Conservation (phyloP, 92 coral and sea anemone genomes). For the Anthopleura xanthogrammica region DNA sequence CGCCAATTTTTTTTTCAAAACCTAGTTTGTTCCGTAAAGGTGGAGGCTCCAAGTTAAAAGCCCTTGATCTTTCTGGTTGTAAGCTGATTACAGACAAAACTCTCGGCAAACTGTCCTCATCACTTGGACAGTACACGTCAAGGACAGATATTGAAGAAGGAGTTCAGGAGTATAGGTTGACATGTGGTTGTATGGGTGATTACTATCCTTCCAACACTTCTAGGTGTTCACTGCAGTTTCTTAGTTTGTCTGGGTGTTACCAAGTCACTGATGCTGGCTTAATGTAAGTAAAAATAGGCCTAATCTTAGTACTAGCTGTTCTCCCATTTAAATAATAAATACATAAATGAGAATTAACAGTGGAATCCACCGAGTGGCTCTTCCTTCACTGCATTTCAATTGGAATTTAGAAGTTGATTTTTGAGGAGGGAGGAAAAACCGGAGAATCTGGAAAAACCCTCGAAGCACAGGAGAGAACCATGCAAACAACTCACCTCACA, state of each 20-base stretch:
- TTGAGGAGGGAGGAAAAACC: no score
- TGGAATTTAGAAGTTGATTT: no score
- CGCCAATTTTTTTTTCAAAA: background rate
- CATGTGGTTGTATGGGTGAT: conserved; percentile 59
- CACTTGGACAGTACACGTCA: conserved; percentile 64
- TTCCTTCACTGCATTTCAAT: no score
- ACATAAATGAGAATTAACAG: no score
- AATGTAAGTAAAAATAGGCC: conserved; percentile 45
- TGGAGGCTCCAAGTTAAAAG: conserved; percentile 65
- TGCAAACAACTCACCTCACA: no score
- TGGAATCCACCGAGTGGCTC: no score
- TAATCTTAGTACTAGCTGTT: no score
- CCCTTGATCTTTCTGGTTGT: conserved; percentile 90
- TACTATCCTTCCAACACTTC: conserved; percentile 2
- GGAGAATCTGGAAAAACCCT: no score
- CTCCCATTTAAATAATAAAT: background rate
- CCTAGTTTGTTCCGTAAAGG: conserved; percentile 81
- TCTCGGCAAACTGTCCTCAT: conserved; percentile 70
- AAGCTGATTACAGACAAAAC: conserved; percentile 88
- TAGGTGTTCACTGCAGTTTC: conserved; percentile 67
- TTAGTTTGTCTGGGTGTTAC: conserved; percentile 93
- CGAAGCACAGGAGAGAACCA: no score
- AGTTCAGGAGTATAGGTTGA: conserved; percentile 59
- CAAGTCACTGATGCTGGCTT: conserved; percentile 89
- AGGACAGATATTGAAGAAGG: conserved; percentile 80